Evolutionary conservation across 2,113 vertebrate genomes (phyloP).

Genomic region (Rutilus rutilus): DNA sequence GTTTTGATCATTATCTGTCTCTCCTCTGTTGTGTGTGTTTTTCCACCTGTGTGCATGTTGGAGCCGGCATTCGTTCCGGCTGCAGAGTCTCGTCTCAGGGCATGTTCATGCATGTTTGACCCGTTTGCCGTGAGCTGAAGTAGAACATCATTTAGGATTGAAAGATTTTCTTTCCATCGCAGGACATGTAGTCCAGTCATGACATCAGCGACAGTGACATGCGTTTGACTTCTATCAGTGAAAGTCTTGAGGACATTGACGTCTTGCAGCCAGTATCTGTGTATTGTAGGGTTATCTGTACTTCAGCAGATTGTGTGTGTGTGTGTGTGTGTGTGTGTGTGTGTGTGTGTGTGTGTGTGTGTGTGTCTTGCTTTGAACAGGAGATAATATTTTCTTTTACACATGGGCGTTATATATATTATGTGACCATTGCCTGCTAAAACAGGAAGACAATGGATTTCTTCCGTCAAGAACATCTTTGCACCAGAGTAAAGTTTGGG

Average conservation of each 20-base stretch:
- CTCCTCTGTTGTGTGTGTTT: background rate
- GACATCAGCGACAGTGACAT: background rate
- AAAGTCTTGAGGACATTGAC: background rate
- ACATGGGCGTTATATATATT: background rate
- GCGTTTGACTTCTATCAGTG: background rate
- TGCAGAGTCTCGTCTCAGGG: background rate
- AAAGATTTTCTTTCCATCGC: background rate
- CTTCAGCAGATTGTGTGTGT: slow-evolving; percentile 13
- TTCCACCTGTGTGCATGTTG: background rate
- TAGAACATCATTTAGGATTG: background rate
- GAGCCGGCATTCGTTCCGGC: background rate
- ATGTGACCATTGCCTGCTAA: too few species aligned
- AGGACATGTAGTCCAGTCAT: background rate
- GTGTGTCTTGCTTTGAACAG: slow-evolving; percentile 21
- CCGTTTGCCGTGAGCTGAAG: background rate
- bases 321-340: background rate
- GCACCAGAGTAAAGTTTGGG: background rate
- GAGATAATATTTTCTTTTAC: slow-evolving; percentile 48
- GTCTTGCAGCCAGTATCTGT: background rate
- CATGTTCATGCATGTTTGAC: background rate
- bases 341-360: background rate
- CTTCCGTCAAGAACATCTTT: background rate
- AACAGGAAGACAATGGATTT: background rate
- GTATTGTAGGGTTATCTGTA: slow-evolving; percentile 48
- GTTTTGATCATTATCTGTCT: background rate